phyloP scores from a whole-genome alignment of 2,797 vertebrate species.

The Cryptoblepharus egeriae region DNA sequence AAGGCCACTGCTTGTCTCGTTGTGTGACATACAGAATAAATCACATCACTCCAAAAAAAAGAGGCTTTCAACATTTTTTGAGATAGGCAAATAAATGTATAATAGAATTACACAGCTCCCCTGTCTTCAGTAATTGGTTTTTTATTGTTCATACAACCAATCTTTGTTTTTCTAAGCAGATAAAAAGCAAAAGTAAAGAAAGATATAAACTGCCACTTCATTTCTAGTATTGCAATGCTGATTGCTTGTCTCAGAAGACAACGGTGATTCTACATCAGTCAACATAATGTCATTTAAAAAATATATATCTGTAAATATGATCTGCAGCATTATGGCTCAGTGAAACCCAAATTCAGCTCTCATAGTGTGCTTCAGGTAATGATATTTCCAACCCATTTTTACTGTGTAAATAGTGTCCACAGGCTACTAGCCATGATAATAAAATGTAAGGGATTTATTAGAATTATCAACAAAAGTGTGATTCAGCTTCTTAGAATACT shows the following conservation, averaged over 20 bases:
- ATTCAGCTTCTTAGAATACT: slow-evolving; percentile 54
- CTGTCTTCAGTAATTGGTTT: slow-evolving; percentile 33
- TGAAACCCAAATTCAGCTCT: slow-evolving; percentile 36
- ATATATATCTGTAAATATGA: slow-evolving; percentile 6
- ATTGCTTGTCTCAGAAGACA: slow-evolving; percentile 36
- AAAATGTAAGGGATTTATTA: slow-evolving; percentile 58
- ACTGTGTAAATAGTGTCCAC: slow-evolving; percentile 55
- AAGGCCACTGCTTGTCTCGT: background rate
- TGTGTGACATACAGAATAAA: slow-evolving; percentile 16
- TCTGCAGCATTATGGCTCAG: slow-evolving; percentile 1
- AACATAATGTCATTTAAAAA: slow-evolving; percentile 13
- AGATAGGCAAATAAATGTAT: slow-evolving; percentile 52
- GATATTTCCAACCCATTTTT: slow-evolving; percentile 40
- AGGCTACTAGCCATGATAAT: slow-evolving; percentile 42
- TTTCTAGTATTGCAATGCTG: slow-evolving; percentile 6
- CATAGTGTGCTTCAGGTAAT: slow-evolving; percentile 42
- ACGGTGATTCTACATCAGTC: slow-evolving; percentile 16
- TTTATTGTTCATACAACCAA: slow-evolving; percentile 53
- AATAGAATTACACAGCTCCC: slow-evolving; percentile 45
- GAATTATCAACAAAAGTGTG: slow-evolving; percentile 41
- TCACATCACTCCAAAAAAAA: slow-evolving; percentile 39
- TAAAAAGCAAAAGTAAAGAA: slow-evolving; percentile 14
- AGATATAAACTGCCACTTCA: slow-evolving; percentile 41
- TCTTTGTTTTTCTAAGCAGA: slow-evolving; percentile 42
- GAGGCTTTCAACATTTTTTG: slow-evolving; percentile 46